These are phyloP conservation scores for Spongia lamella DNA, from an alignment of 37 sponge, comb jelly and placozoan species.

Conservation along the genomic window DNA sequence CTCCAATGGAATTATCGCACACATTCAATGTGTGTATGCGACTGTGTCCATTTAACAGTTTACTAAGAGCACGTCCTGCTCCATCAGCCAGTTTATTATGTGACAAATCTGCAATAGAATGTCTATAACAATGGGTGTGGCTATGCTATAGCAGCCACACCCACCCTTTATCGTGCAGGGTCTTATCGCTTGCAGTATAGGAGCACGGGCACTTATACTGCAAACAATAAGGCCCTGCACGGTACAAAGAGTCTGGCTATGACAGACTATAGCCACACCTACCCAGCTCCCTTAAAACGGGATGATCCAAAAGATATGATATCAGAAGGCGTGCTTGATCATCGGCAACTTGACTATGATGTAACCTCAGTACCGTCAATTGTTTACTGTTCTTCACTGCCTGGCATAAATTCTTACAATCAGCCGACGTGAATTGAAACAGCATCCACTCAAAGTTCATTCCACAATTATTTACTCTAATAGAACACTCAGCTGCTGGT, in stretches of 20 bases:
- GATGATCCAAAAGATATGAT: slow-evolving; percentile 86
- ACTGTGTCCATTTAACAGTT: slow-evolving; percentile 76
- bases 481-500: background rate
- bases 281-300: slow-evolving; percentile 71
- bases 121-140: background rate
- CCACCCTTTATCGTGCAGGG: background rate
- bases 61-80: slow-evolving; percentile 86
- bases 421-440: slow-evolving; percentile 80
- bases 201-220: background rate
- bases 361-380: slow-evolving; percentile 37
- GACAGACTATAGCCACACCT: background rate
- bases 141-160: background rate
- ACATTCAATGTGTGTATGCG: slow-evolving; percentile 64
- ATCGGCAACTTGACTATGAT: slow-evolving; percentile 73
- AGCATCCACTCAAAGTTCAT: slow-evolving; percentile 97
- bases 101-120: slow-evolving; percentile 80
- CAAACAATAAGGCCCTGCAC: no score
- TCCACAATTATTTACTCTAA: slow-evolving; percentile 82
- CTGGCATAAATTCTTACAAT: slow-evolving; percentile 71
- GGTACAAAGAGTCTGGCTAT: background rate
- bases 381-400: slow-evolving; percentile 66
- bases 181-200: background rate
- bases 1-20: slow-evolving; percentile 71
- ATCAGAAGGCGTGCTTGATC: slow-evolving; percentile 75
- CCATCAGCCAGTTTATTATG: slow-evolving; percentile 82